Evolutionary conservation across 1,140 invertebrate species (phyloP).

Genomic region (Subanguina moxae): DNA sequence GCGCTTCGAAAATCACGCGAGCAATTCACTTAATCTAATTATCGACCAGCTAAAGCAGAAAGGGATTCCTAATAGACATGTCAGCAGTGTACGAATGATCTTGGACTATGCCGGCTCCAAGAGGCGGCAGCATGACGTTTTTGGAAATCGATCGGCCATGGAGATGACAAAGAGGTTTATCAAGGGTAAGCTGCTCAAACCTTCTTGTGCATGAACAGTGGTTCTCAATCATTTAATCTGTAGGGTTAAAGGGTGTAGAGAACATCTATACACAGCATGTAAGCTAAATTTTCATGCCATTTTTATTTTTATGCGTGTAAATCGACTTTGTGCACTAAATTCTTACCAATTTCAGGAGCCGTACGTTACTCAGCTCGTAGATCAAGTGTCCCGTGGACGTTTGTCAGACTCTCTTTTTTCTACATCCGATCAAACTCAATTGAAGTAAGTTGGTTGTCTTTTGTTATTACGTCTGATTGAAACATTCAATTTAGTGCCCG

Average conservation of each 20-base stretch:
- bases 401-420: conserved; percentile 40
- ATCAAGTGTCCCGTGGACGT: conserved; percentile 35
- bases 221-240: conserved; percentile 8
- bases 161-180: conserved; percentile 58
- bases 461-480: not conserved
- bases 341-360: conserved; percentile 31
- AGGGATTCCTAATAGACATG: conserved; percentile 31
- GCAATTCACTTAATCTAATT: conserved; percentile 68
- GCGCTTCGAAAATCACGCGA: conserved; percentile 74
- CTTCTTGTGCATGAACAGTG: not conserved
- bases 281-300: no score
- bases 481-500: conserved; percentile 37
- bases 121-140: conserved; percentile 48
- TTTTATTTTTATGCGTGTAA: no score
- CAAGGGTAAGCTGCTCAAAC: conserved; percentile 37
- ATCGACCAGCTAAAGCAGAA: conserved; percentile 33
- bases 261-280: conserved; percentile 58
- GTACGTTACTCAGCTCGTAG: conserved; percentile 49
- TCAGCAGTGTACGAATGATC: conserved; percentile 34
- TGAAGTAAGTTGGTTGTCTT: conserved; percentile 25
- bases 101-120: conserved; percentile 46
- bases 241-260: conserved; percentile 56
- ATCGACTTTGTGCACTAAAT: no score
- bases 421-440: conserved; percentile 26
- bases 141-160: conserved; percentile 54